Base-by-base conservation (phyloP, 2,113 vertebrate species). In the Sturnus vulgaris region DNA sequence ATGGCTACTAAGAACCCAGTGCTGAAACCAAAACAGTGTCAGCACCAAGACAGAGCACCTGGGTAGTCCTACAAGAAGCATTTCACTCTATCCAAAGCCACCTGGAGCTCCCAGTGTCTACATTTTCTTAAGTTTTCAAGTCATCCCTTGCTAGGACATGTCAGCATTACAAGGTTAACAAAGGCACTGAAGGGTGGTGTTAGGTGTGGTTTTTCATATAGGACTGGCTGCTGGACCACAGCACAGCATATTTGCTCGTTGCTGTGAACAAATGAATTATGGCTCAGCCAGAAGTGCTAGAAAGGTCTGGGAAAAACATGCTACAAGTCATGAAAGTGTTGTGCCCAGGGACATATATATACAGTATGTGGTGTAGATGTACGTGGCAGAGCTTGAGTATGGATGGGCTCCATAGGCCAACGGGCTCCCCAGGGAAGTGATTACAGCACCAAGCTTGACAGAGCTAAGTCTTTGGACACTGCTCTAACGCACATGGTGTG, bases 401-500 rank as follows among this genome's bases (percentile, higher is more conserved):
- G 21, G 61, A 47, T 0, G 7, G 15, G 24, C 24, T 47, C n/a
- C 60, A 30, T 2, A 3, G 1, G 24, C 30, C 7, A 42, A 17
- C 2, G 31, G 10, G 27, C 46, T 60, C 11, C 9, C 9, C 39
- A n/a, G 3, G 24, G 4, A 46, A n/a, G n/a, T 4, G 61, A 23
- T 7, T 6, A 17, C 11, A n/a, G 24, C 52, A 33, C 22, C 27
- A n/a, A 39, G n/a, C 28, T 11, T 8, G 39, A 21, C 25, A 40
- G 20, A 47, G 10, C 3, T 7, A 25, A 49, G 39, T 3, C 11
- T 10, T n/a, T 21, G 39, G 19, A 52, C 60, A 37, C 22, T 5
- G 19, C 17, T 39, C 39, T 59, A 28, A 21, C 1, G 3, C 5
- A n/a, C n/a, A n/a, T 0, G 24, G 13, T 8, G 64, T 8, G 53